Base-by-base conservation (phyloP, 2,888 invertebrate genomes). In the Rutpela maculata region DNA sequence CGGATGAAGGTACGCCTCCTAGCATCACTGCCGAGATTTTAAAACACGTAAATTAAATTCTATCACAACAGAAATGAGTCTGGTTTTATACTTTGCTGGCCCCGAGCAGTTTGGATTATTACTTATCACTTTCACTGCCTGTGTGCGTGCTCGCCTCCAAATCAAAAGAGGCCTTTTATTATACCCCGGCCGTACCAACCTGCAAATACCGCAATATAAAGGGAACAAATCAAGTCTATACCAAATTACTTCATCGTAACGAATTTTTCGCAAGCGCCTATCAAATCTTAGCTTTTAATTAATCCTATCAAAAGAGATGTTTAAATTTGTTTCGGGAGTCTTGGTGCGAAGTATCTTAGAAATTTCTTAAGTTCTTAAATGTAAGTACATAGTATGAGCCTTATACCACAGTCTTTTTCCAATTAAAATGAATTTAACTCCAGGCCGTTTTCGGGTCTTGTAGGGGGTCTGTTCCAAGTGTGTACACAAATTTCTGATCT, bases 11-110 rank as follows among this genome's bases (percentile, higher is more conserved):
- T 86, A 88, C 89, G 84, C 84, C 85, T 80, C 81, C 80, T 76
- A 81, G 79, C 77, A 67, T 60, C 84, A 87, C 89, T 80, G 80
- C 84, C 83, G 83, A 86, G 86, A 85, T 86, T 87, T 88, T 87
- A 87, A 83, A 89, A 89, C 89, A 87, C 89, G 89, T 87, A 88
- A 89, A 89, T 89, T 89, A 89, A 89, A 89, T 89, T 89, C 89
- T 84, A 88, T 86, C 87, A 87, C 83, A 87, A 86, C 85, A 85
- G 66, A 38, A 74, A 72, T 66, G 73, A 72, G 62, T 38, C 63
- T 57, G 63, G 69, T 55, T 19, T 76, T 70, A 62, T 62, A 71
- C n/a, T 19, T 12, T 11, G 67, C 60, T 22, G 11, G 60, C 67
- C 22, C 67, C 66, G 22, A 50, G 43, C 56, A 10, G 7, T 7